These are phyloP conservation scores for Albula goreensis DNA, from an alignment of 2,113 vertebrate genomes.

Conservation along the genomic window DNA sequence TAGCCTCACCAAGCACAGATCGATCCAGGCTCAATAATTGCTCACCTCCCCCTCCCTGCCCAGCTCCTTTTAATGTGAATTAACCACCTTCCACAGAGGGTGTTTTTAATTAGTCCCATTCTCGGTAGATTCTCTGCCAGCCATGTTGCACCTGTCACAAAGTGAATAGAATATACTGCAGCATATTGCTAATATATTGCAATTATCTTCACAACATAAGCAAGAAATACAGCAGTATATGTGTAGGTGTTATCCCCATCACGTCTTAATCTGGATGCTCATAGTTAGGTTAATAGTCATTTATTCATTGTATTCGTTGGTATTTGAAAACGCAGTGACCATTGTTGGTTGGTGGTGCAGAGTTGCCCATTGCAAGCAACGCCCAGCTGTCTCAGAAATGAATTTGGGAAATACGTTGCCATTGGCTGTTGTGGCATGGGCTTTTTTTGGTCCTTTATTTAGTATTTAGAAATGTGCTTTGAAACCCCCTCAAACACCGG, in stretches of 20 bases:
- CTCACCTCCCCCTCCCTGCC: neutral
- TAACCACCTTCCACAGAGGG: neutral
- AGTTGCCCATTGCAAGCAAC: too few relatives aligned
- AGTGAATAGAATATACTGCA: too few relatives aligned
- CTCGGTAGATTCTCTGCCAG: neutral
- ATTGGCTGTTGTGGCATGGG: too few relatives aligned
- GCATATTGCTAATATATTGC: too few relatives aligned
- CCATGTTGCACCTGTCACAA: neutral
- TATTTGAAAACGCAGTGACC: neutral
- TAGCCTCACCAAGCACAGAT: neutral
- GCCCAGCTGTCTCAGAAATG: too few relatives aligned
- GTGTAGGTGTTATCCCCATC: neutral
- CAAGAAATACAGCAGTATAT: too few relatives aligned
- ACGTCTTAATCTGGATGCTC: neutral
- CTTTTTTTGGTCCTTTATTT: too few relatives aligned
- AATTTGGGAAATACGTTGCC: too few relatives aligned
- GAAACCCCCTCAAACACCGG: too few relatives aligned
- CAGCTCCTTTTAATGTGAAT: neutral
- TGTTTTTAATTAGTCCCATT: constrained; percentile 15
- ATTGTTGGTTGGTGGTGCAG: neutral
- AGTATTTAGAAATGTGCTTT: too few relatives aligned
- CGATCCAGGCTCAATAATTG: constrained; percentile 4
- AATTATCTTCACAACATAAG: too few relatives aligned
- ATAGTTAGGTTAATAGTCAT: neutral
- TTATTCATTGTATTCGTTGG: too few relatives aligned